Evolutionary conservation across 2,113 vertebrate species (phyloP), one percentile per base, ranked within the genome.

Genomic region (Xiphorhynchus elegans): DNA sequence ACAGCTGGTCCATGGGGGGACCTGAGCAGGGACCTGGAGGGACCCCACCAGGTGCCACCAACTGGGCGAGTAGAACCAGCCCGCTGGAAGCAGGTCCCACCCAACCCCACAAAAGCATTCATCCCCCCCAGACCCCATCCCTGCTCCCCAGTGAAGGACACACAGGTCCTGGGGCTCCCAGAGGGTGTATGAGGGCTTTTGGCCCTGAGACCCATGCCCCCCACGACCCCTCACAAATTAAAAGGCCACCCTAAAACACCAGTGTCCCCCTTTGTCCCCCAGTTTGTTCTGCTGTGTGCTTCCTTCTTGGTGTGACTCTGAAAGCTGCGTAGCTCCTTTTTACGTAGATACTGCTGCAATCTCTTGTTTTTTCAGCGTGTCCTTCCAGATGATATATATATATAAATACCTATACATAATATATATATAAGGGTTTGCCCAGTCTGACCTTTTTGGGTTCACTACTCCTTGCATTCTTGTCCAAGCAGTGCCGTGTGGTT

Each of bases 361-460:
- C 86, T 94, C 63, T 85, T 6, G 47, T 92, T 95, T 90, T 97
- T 89, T 97, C 83, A 94, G 93, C 56, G 93, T 98, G 96, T 98
- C 95, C 93, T 97, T 96, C 93, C 92, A 97, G 84, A 96, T 95
- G 80, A 98, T 95, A 94, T 97, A 96, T 96, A 90, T 90, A 96
- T 98, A 98, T 90, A 98, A 98, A 98, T 98, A 96, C 68, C 96
- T 98, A 97, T 97, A 97, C 84, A 96, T 94, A 97, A 93, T 96
- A 97, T 95, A 97, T 95, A 95, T 96, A 93, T 92, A 89, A 94
- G 69, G 67, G 76, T 92, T 94, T 90, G 72, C 89, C 86, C 9
- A 2, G 26, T 86, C 63, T 49, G 74, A 60, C 67, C 40, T 88
- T 84, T 64, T 73, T 62, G 80, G 47, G 69, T 89, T 95, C 29